Evolutionary conservation across 2,888 invertebrate genomes (phyloP).

Genomic region (Caenorhabditis uteleia): DNA sequence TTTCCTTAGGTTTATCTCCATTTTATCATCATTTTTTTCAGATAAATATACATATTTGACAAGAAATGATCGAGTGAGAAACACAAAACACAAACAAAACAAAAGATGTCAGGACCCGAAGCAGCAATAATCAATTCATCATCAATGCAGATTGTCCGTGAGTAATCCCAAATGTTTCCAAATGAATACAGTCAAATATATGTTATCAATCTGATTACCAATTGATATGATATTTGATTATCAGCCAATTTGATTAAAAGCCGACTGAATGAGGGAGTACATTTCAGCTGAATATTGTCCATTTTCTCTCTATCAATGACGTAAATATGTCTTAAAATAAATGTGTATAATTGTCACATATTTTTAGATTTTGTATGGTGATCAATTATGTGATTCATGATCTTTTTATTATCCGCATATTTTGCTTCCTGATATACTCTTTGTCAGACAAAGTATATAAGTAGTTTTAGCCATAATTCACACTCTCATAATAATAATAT

Average conservation of each 20-base stretch:
- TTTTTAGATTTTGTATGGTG: no score
- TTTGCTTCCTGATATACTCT: no score
- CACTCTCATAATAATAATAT: no score
- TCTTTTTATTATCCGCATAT: no score
- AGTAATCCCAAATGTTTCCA: conserved; percentile 8
- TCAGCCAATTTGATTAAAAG: neutral
- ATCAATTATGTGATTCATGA: no score
- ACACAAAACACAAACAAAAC: neutral
- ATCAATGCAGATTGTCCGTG: conserved; percentile 39
- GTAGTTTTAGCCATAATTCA: no score
- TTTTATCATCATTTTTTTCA: neutral
- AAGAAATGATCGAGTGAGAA: conserved; percentile 27
- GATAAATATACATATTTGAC: neutral
- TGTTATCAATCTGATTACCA: conserved; percentile 1
- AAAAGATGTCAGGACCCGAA: conserved; percentile 22
- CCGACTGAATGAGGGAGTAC: neutral
- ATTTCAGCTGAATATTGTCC: neutral
- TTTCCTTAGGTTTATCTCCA: neutral
- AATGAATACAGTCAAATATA: neutral
- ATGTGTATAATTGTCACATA: no score
- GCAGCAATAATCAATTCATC: conserved; percentile 32
- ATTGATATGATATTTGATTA: neutral
- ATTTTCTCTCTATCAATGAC: conserved; percentile 2
- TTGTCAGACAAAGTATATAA: no score
- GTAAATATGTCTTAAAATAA: conserved; percentile 2